phyloP scores from a whole-genome alignment of 2,797 vertebrate genomes.

The Benthosema pterotum region DNA sequence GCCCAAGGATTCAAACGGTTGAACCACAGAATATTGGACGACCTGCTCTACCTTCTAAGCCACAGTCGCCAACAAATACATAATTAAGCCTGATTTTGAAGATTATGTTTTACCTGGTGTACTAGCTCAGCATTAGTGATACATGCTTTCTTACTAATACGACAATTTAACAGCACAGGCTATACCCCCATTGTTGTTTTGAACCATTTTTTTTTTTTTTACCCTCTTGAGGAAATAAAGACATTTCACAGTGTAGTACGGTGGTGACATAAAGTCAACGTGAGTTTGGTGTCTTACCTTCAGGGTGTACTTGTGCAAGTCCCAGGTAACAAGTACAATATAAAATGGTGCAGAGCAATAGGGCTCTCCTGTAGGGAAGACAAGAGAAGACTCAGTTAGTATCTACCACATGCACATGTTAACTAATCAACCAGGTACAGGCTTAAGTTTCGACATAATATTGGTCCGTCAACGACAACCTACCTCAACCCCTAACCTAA shows the following conservation, averaged over 20 bases:
- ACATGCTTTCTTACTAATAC: slow-evolving; percentile 30
- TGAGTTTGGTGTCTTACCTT: slow-evolving; percentile 85
- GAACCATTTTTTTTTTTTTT: too few species aligned
- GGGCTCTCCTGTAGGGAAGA: slow-evolving; percentile 87
- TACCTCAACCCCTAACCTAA: too few species aligned
- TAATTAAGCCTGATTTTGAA: slow-evolving; percentile 22
- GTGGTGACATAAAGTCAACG: too few species aligned
- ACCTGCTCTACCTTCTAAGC: too few species aligned
- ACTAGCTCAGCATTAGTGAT: slow-evolving; percentile 50
- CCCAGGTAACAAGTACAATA: slow-evolving; percentile 93
- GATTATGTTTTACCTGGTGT: background rate
- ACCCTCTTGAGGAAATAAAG: too few species aligned
- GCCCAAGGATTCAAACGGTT: too few species aligned
- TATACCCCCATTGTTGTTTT: too few species aligned
- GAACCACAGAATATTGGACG: too few species aligned
- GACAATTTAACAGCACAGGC: too few species aligned
- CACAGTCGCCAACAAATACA: too few species aligned
- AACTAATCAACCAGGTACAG: background rate
- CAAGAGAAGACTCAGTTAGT: slow-evolving; percentile 50
- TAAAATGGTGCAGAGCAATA: slow-evolving; percentile 91
- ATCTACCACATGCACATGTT: slow-evolving; percentile 4
- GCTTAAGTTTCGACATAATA: too few species aligned
- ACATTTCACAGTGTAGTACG: background rate
- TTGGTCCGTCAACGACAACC: too few species aligned
- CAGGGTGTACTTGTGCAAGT: slow-evolving; percentile 90